Base-by-base conservation (phyloP, 2,113 vertebrate genomes). In the Callopanchax toddi region DNA sequence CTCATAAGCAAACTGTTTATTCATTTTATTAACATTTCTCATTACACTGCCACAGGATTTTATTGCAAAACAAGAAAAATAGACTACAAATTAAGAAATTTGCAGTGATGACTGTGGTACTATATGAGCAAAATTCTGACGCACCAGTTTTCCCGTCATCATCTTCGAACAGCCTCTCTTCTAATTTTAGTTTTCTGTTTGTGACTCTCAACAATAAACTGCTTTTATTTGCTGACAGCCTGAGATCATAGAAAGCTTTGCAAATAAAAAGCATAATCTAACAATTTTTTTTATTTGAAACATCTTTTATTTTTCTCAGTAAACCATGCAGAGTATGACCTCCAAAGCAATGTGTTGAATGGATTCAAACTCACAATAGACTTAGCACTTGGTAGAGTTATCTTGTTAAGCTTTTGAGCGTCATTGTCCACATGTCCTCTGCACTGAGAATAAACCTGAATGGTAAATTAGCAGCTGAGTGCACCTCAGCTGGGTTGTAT, bases 361-460 rank as follows among this genome's bases (percentile, higher is more conserved):
- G 53, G n/a, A 61, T 51, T 62, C 22, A 49, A 62, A 52, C 20
- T 16, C 53, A 59, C 20, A 67, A 17, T 50, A 37, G 45, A 67
- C 1, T 58, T 51, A 58, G 57, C 22, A 40, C 34, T 69, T 36
- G 22, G 45, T 46, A 18, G 29, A 54, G 21, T 67, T 57, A 61
- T 76, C 57, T 60, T 34, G 23, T 55, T 67, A 57, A 70, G 63
- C 80, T 58, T 61, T 50, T 42, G 49, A 46, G 55, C 50, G 13
- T 39, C 56, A 74, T 66, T 73, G 67, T 65, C 55, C 53, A 56
- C 43, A 60, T 56, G 76, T 9, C 70, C 43, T 63, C 43, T 65
- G 34, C 25, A 50, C 55, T 17, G 26, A 65, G 17, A 67, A 73
- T 18, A 60, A 60, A 76, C 64, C 51, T 54, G 23, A 74, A 54